Percentiles rank a stretch among this genome's conserved stretches.
phyloP scores from a whole-genome alignment of 92 coral and sea anemone genomes.

The Phenganax subtilis region DNA sequence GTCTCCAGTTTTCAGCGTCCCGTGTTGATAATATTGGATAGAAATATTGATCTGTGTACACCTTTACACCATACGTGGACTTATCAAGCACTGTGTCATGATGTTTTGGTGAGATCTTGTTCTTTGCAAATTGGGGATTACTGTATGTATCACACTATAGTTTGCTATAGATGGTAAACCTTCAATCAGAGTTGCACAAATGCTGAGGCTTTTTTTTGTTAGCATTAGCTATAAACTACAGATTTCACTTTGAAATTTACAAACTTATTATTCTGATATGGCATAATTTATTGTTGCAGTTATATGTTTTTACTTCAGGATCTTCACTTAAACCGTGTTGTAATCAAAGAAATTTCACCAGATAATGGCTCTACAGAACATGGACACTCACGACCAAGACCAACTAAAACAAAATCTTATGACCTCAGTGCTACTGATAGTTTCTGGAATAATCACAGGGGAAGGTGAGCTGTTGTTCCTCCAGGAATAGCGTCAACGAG shows the following conservation, averaged over 20 bases:
- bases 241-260: no score
- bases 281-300: background rate
- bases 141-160: no score
- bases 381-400: conserved; percentile 88
- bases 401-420: conserved; percentile 74
- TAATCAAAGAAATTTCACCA: conserved; percentile 63
- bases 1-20: conserved; percentile 85
- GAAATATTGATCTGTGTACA: conserved; percentile 90
- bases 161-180: no score
- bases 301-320: conserved; percentile 45
- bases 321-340: conserved; percentile 81
- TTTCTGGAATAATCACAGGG: conserved; percentile 90
- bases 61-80: conserved; percentile 98
- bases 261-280: background rate
- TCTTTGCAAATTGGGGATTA: background rate
- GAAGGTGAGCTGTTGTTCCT: conserved; percentile 57
- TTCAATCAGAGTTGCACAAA: no score
- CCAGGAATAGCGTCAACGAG: background rate
- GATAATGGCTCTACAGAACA: conserved; percentile 65
- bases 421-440: conserved; percentile 72
- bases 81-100: conserved; percentile 90
- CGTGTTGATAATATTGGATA: conserved; percentile 80
- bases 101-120: conserved; percentile 64
- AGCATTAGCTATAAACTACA: no score
- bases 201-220: no score